These are phyloP conservation scores for Eulemur rufifrons DNA, from an alignment of 2,113 vertebrate genomes.

Conservation along the genomic window DNA sequence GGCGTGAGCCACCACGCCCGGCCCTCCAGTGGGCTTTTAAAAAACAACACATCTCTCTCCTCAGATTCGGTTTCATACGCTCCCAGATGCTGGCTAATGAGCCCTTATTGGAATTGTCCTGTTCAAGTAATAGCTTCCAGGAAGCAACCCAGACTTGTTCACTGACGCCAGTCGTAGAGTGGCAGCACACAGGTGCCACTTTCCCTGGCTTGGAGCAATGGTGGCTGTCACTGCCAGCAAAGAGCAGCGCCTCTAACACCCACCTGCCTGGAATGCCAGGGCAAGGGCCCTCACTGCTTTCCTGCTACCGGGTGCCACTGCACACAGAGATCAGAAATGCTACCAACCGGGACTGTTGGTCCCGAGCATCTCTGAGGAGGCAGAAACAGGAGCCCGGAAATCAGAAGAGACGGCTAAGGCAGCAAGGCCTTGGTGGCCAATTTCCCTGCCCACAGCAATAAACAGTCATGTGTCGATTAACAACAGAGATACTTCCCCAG, in stretches of 20 bases:
- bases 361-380: background rate
- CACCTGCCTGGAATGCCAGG: background rate
- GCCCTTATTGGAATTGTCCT: background rate
- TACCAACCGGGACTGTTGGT: background rate
- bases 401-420: background rate
- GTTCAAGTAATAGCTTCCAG: background rate
- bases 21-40: background rate
- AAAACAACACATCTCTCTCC: rapidly evolving
- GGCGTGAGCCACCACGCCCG: too few relatives aligned
- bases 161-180: background rate
- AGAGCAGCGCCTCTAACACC: background rate
- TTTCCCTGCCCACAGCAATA: rapidly evolving
- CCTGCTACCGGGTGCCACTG: background rate
- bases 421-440: background rate
- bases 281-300: background rate
- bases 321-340: too few relatives aligned
- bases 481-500: background rate
- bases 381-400: background rate
- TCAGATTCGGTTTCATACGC: rapidly evolving
- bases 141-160: background rate
- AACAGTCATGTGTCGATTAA: background rate
- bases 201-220: background rate
- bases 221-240: background rate
- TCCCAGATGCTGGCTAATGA: background rate
- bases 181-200: background rate